Conservation (phyloP, 2,888 invertebrate genomes). For the Corythucha ciliata region DNA sequence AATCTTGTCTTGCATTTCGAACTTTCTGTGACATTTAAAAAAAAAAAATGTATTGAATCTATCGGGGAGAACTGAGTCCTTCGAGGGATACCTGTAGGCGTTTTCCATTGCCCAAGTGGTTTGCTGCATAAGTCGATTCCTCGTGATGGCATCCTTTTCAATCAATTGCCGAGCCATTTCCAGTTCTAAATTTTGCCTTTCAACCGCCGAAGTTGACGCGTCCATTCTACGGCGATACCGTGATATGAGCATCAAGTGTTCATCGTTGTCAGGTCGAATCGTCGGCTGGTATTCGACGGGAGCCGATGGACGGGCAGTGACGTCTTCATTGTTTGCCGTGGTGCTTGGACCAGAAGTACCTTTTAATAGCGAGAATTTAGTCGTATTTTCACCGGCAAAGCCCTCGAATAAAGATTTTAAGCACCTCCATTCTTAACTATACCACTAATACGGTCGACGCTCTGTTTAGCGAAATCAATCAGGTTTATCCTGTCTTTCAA, state of each 20-base stretch:
- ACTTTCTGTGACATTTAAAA: conserved; percentile 28
- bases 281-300: no score
- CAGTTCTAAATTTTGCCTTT: conserved; percentile 29
- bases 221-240: conserved; percentile 26
- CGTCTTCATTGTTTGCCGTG: no score
- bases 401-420: background rate
- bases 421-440: conserved; percentile 26
- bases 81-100: conserved; percentile 21
- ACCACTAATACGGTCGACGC: conserved; percentile 22
- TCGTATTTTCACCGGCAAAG: no score
- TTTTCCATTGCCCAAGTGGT: conserved; percentile 29
- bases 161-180: conserved; percentile 29
- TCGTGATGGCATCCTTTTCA: conserved; percentile 26
- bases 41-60: background rate
- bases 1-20: conserved; percentile 27
- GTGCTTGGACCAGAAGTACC: no score
- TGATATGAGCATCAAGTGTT: conserved; percentile 25
- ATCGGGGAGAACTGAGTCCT: background rate
- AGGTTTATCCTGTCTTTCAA: conserved; percentile 28
- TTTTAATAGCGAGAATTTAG: no score
- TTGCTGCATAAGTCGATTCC: conserved; percentile 24
- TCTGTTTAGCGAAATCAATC: conserved; percentile 28
- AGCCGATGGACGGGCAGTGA: no score
- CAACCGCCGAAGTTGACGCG: conserved; percentile 23
- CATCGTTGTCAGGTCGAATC: conserved; percentile 9